Evolutionary conservation across 2,797 vertebrate genomes (phyloP), one percentile per base, ranked within the genome.

Genomic region (Takifugu rubripes): DNA sequence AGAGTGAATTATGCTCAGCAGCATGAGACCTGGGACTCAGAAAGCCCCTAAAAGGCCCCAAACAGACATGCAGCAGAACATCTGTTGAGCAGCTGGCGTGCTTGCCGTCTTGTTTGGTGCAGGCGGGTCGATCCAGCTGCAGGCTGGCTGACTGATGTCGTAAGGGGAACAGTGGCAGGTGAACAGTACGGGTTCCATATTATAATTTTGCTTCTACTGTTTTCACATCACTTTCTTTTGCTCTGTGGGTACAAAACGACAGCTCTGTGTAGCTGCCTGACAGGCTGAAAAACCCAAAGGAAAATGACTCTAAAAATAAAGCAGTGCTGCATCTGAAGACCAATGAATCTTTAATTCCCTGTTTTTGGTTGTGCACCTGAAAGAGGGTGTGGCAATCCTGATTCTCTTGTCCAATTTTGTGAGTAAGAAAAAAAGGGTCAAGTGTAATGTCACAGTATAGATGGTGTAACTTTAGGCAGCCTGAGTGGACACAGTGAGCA

Each of bases 61-160:
- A 79, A 71, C 78, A 75, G 75, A 70, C 78, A 66, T 77, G 71
- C 42, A 79, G 26, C 55, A 61, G 59, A 70, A 56, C 61, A 75
- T 82, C 68, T 78, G 74, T 49, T 64, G 33, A 50, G 66, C 67
- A 69, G 71, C 45, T 31, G 29, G 54, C 2, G 3, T 46, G 53
- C 65, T 51, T 5, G n/a, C 66, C 52, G 42, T 55, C 68, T 59
- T 62, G 53, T 57, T 68, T 59, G 49, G 68, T 81, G 51, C 56
- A 63, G 54, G 74, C 74, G 59, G 76, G 66, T 77, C 64, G 54
- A 33, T 21, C 17, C 29, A 36, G 66, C 72, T 75, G 56, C 68
- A 68, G 69, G 65, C 71, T 54, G 61, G 75, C 66, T 56, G 78
- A 69, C 56, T 74, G 71, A 68, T 74, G 72, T 62, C 61, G 68